Conservation (phyloP, 2,888 invertebrate species). For the Amorpha juglandis region DNA sequence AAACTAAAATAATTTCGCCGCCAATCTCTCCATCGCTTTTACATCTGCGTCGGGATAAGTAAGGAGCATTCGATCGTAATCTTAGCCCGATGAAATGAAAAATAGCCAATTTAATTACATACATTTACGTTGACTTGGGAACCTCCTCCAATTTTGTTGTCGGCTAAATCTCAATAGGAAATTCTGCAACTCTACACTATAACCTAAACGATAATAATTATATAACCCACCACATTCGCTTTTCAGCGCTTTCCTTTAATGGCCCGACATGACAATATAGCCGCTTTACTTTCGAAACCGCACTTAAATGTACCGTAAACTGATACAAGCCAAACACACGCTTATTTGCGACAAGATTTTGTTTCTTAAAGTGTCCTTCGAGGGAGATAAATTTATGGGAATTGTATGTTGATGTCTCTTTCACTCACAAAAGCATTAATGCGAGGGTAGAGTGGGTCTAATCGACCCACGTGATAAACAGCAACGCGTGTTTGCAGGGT, state of each 20-base stretch:
- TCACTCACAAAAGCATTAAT: conserved; percentile 40
- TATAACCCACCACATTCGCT: conserved; percentile 28
- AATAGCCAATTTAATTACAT: no score
- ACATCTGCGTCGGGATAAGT: no score
- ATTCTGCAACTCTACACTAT: background rate
- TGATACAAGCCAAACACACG: conserved; percentile 72
- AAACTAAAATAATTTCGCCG: no score
- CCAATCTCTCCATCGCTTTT: no score
- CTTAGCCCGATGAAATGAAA: no score
- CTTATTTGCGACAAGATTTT: conserved; percentile 54
- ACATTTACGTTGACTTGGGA: no score
- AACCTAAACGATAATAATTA: conserved; percentile 8
- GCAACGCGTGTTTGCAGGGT: conserved; percentile 67
- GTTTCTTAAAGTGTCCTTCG: conserved; percentile 45
- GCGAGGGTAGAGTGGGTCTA: conserved; percentile 67
- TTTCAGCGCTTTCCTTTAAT: conserved; percentile 32
- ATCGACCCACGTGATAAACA: conserved; percentile 69
- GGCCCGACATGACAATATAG: conserved; percentile 51
- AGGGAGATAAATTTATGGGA: conserved; percentile 42
- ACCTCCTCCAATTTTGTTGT: no score
- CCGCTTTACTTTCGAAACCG: conserved; percentile 53
- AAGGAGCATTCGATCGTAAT: no score
- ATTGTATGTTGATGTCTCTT: conserved; percentile 45
- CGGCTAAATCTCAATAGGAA: background rate
- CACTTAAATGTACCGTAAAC: conserved; percentile 68